Evolutionary conservation across 2,888 invertebrate species (phyloP), one percentile per base, ranked within the genome.

Genomic region (Dermolepida albohirtum): DNA sequence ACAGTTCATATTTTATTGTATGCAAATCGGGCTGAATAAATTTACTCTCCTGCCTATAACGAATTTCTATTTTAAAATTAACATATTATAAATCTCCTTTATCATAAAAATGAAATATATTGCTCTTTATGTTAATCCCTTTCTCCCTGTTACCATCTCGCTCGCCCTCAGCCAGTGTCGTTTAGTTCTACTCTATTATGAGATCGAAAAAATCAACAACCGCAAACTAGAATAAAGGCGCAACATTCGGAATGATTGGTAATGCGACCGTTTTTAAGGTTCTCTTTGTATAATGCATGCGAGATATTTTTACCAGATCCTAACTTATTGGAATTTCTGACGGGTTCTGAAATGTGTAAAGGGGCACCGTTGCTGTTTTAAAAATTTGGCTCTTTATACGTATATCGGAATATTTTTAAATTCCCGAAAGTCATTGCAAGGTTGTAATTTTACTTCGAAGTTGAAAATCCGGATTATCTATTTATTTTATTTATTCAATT

Each of bases 1-100:
- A 75, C 77, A 76, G 77, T 79, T 79, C 79, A 79, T 80, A 80
- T 80, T 80, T 80, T 78, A 79, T 79, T 80, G 80, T 80, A 80
- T 80, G 80, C 79, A 79, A 80, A 80, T 80, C 71, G 67, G 70
- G 59, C 74, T 78, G 76, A 78, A 78, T 78, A 74, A 79, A 78
- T 55, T 77, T 72, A 74, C 72, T 74, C 73, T 70, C 72, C 34
- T 34, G 75, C 12, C 75, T 77, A 79, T 80, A 80, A 80, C 80
- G 81, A 80, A 81, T 80, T 80, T 80, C 79, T 80, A 81, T 79
- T 78, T 77, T 75, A 70, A 76, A 77, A 80, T 80, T 80, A 80
- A 79, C 80, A 80, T 80, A 79, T 79, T 79, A 73, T 73, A 74
- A 73, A 73, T 73, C 71, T 70, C 68, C 66, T 73, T 70, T 71